Base-by-base conservation (phyloP, 1,140 invertebrate species). In the Calliphora vicina region DNA sequence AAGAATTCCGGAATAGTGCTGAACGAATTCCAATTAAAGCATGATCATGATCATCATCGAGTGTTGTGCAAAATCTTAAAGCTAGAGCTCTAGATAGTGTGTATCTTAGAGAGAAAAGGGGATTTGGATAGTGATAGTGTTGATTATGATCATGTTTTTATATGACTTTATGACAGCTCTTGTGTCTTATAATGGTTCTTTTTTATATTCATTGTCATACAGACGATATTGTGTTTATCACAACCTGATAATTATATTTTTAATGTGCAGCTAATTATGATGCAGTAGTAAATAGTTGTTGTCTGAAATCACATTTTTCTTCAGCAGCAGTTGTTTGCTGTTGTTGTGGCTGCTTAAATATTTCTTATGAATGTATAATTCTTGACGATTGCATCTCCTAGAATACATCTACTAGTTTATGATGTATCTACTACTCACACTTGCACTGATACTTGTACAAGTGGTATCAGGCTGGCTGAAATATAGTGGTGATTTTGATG, bases 221-320 rank as follows among this genome's bases (percentile, higher is more conserved):
- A 43, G 74, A 78, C 12, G 35, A 35, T 35, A 25, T 43, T 43
- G 74, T 78, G n/a, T 35, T 35, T 35, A 80, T 71, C 67, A 74
- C 83, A 82, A 84, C 27, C 81, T 67, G 76, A 84, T 89, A 89
- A 89, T 89, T 89, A 89, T 86, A 85, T 84, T 87, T 88, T 89
- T 89, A 89, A 89, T 89, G 88, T 89, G 86, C 88, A 89, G 87
- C 88, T 89, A 89, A 89, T 89, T 88, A 87, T 89, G 84, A 85
- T 87, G 88, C 88, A 88, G 87, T 89, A 85, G 87, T 87, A 23
- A 35, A 23, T 25, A 20, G 9, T 67, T 67, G n/a, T 23, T 67
- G 10, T 20, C 61, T 23, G n/a, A 17, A 23, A 67, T 50, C 45
- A 50, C 15, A 50, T 50, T 50, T 50, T 50, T n/a, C 15, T n/a